These are phyloP conservation scores for Delichon dasypus DNA, from an alignment of 2,797 vertebrate genomes.

Conservation along the genomic window DNA sequence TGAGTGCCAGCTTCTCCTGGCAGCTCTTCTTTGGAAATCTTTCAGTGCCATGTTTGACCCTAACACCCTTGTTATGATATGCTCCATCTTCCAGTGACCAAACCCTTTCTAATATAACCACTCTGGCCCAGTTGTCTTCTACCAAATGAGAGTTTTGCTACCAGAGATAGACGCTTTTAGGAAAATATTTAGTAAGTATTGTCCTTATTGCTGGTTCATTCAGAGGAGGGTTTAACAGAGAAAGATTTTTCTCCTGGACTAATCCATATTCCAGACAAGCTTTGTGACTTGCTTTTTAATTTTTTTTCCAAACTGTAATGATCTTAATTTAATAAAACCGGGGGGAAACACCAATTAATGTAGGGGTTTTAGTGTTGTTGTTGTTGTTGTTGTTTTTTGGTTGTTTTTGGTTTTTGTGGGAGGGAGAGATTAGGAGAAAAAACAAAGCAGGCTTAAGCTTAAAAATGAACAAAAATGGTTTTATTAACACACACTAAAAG, in stretches of 20 bases:
- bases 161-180: background rate
- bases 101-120: background rate
- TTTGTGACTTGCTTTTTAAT: background rate
- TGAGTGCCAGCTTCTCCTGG: background rate
- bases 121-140: background rate
- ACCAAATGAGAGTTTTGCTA: background rate
- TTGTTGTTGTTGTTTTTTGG: too few species aligned
- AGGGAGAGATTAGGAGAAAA: too few species aligned
- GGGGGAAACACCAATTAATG: too few species aligned
- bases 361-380: too few species aligned
- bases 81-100: background rate
- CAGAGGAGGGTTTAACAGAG: background rate
- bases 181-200: background rate
- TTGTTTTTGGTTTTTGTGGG: too few species aligned
- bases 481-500: too few species aligned
- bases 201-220: background rate
- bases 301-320: too few species aligned
- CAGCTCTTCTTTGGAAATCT: background rate
- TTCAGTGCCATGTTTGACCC: background rate
- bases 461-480: too few species aligned
- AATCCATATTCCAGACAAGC: background rate
- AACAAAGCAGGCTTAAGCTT: too few species aligned
- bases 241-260: background rate
- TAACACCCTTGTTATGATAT: background rate
- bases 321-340: too few species aligned